Evolutionary conservation across 2,888 invertebrate species (phyloP).

Genomic region (Crossocerus cetratus): DNA sequence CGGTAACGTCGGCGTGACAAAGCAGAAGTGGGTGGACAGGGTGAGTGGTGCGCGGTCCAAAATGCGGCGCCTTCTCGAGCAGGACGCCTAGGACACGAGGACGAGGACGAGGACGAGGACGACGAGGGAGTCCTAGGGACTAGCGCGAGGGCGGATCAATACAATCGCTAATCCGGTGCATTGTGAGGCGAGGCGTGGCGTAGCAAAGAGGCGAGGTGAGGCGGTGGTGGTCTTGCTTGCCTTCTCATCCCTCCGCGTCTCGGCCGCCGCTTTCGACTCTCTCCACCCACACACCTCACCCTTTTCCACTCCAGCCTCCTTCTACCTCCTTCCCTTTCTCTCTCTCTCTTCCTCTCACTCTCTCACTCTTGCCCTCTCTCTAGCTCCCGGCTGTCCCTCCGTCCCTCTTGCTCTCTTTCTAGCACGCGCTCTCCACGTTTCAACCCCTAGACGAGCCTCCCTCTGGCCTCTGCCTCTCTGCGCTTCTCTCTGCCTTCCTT

Average conservation of each 20-base stretch:
- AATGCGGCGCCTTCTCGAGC: constrained; percentile 64
- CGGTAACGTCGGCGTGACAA: constrained; percentile 54
- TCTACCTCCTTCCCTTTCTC: constrained; percentile 10
- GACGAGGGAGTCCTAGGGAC: constrained; percentile 66
- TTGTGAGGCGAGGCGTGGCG: constrained; percentile 77
- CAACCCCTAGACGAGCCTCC: constrained; percentile 61
- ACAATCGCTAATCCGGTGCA: constrained; percentile 77
- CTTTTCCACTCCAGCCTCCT: constrained; percentile 1
- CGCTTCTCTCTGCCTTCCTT: constrained; percentile 54
- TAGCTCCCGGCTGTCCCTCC: constrained; percentile 41
- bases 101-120: constrained; percentile 26
- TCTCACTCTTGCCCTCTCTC: constrained; percentile 12
- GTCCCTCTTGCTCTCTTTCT: constrained; percentile 35
- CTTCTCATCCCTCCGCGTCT: constrained; percentile 64
- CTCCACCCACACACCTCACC: constrained; percentile 44
- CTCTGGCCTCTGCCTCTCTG: constrained; percentile 35
- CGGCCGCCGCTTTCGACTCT: constrained; percentile 65
- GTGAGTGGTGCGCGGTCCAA: constrained; percentile 62
- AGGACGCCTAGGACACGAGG: constrained; percentile 36
- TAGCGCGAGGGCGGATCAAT: constrained; percentile 77
- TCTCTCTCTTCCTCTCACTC: constrained; percentile 17
- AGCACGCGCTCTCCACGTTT: constrained; percentile 55
- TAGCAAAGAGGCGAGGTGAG: constrained; percentile 75
- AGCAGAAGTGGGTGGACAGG: constrained; percentile 57
- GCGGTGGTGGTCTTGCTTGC: constrained; percentile 70